Conservation (phyloP, 2,113 vertebrate genomes). For the Recurvirostra avosetta region DNA sequence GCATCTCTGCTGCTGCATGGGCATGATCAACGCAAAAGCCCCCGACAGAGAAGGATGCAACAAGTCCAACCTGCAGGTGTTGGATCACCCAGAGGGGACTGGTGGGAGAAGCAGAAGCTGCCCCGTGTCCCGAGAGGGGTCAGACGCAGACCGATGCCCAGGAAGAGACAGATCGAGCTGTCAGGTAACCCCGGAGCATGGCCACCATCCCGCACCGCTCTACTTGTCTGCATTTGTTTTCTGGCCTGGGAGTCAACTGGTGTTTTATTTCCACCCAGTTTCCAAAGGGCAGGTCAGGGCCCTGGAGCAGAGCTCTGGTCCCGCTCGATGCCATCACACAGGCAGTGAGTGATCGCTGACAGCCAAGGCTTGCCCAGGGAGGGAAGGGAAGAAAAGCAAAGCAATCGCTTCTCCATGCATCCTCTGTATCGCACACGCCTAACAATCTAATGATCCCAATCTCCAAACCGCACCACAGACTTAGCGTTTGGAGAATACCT, state of each 20-base stretch:
- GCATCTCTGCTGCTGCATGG: background rate
- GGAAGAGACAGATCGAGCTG: background rate
- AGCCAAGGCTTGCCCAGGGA: background rate
- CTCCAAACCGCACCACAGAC: background rate
- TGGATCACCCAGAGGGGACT: background rate
- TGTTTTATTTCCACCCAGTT: background rate
- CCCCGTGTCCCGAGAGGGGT: fast-evolving
- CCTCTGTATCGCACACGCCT: background rate
- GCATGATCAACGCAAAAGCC: background rate
- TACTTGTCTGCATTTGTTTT: background rate
- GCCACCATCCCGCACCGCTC: background rate
- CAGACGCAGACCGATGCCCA: fast-evolving
- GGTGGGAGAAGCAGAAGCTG: background rate
- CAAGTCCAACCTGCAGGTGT: background rate
- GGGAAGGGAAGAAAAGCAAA: background rate
- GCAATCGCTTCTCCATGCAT: background rate
- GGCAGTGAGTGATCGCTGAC: background rate
- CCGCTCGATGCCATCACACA: fast-evolving
- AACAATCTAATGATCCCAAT: background rate
- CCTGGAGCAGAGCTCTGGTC: background rate
- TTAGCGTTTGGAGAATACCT: background rate
- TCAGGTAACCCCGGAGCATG: fast-evolving
- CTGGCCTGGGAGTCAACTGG: background rate
- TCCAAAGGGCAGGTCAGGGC: background rate
- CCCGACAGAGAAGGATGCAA: background rate